Evolutionary conservation across 2,113 vertebrate species (phyloP), one percentile per base, ranked within the genome.

Genomic region (Oreotrochilus melanogaster): DNA sequence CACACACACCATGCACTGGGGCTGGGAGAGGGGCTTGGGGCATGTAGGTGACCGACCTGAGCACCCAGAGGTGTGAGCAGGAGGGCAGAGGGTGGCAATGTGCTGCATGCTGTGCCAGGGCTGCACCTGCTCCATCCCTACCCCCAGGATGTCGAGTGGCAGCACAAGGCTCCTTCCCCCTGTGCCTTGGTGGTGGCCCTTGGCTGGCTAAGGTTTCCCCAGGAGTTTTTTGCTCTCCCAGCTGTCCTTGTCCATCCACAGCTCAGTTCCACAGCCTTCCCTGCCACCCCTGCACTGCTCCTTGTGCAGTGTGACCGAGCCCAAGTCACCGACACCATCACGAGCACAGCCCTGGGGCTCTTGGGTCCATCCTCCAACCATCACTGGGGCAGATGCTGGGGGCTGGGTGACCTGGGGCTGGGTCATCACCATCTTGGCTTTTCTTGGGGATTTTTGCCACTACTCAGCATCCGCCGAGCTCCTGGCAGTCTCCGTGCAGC

Each of bases 251-350:
- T 96, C 96, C 45, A 6, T 95, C 90, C 0, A 0, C n/a, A 71
- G 33, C 56, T 18, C 0, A 0, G 42, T 42, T 56, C 57, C 60
- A 3, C 10, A 79, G 42, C 66, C 31, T 42, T 35, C 42, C 61
- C 25, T 4, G 1, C 16, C 76, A 21, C 6, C 43, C n/a, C 50
- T 18, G 21, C 0, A 0, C 50, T 13, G 23, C 71, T 65, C 51
- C 35, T 28, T 22, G 37, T 1, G 1, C 24, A 58, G 17, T 2
- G 11, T 3, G 16, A 42, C 79, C 31, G 27, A 88, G 54, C 47
- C 62, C 42, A 2, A 3, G 27, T 12, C 1, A 0, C 30, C 37
- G 9, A 28, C 17, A 2, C 39, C 0, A 1, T 14, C 54, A 8
- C 60, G 15, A 56, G 11, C 18, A 8, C 12, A 60, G 31, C 18